phyloP scores from a whole-genome alignment of 1,140 invertebrate species.

The Lepidurus apus region DNA sequence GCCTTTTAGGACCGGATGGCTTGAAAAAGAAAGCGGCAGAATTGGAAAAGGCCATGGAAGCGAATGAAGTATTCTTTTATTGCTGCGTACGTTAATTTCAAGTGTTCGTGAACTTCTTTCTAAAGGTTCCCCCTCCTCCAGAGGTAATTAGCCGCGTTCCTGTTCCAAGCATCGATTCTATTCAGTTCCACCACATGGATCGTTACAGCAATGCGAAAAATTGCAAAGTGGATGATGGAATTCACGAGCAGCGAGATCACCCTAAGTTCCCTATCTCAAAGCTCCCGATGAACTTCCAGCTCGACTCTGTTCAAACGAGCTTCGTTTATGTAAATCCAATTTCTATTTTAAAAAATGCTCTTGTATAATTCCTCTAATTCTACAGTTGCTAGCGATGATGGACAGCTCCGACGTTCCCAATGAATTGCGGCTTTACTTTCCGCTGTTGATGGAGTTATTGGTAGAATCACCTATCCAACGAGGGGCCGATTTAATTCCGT shows the following conservation, averaged over 20 bases:
- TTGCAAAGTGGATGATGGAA: slow-evolving; percentile 36
- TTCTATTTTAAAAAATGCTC: neutral
- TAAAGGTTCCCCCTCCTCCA: slow-evolving; percentile 56
- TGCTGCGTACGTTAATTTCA: slow-evolving; percentile 24
- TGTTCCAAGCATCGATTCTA: slow-evolving; percentile 61
- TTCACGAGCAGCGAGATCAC: slow-evolving; percentile 48
- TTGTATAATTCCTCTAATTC: slow-evolving; percentile 36
- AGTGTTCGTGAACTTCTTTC: slow-evolving; percentile 36
- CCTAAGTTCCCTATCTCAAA: slow-evolving; percentile 56
- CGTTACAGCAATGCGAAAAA: slow-evolving; percentile 49
- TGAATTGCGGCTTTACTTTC: slow-evolving; percentile 61
- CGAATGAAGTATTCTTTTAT: slow-evolving; percentile 60
- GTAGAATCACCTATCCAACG: slow-evolving; percentile 51
- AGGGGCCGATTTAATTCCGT: slow-evolving; percentile 42
- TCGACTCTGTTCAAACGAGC: slow-evolving; percentile 73
- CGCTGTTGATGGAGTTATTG: slow-evolving; percentile 63
- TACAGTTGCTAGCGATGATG: slow-evolving; percentile 60
- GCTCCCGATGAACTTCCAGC: slow-evolving; percentile 53
- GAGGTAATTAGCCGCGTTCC: slow-evolving; percentile 61
- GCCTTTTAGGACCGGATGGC: slow-evolving; percentile 60
- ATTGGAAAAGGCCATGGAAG: slow-evolving; percentile 61
- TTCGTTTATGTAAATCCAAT: slow-evolving; percentile 70
- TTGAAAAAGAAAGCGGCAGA: slow-evolving; percentile 56
- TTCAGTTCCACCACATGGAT: slow-evolving; percentile 61
- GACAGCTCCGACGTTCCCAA: slow-evolving; percentile 61